These are phyloP conservation scores for Galagoides demidoff DNA, from an alignment of 2,797 vertebrate genomes.

Conservation along the genomic window DNA sequence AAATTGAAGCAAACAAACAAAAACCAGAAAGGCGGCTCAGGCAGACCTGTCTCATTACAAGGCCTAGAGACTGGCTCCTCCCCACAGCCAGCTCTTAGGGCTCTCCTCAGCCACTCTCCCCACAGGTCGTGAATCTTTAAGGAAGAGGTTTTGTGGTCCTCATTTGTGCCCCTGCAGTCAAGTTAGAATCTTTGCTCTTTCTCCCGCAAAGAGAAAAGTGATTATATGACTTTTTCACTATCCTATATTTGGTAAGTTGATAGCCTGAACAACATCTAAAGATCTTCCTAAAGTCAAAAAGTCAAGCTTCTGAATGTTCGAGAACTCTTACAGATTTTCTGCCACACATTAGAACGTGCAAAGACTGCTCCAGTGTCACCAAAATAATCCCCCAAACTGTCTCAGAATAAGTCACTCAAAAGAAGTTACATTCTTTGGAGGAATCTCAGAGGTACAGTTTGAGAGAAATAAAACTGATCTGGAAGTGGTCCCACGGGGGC, in stretches of 20 bases:
- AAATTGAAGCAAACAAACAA: neutral
- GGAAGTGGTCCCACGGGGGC: neutral
- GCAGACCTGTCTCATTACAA: neutral
- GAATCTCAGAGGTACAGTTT: neutral
- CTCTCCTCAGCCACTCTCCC: neutral
- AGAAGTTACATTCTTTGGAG: neutral
- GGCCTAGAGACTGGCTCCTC: too few relatives aligned
- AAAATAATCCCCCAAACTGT: neutral
- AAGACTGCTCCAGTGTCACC: neutral
- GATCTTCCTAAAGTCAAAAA: neutral
- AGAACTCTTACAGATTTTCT: constrained; percentile 9
- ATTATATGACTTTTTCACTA: neutral
- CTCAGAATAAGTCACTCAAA: neutral
- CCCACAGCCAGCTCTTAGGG: neutral
- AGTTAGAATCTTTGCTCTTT: neutral
- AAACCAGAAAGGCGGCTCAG: neutral
- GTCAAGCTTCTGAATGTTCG: neutral
- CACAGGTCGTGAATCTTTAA: neutral
- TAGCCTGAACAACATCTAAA: neutral
- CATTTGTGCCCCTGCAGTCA: neutral
- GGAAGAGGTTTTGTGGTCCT: neutral
- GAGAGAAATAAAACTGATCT: neutral
- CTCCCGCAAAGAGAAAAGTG: neutral
- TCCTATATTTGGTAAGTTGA: neutral
- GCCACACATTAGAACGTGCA: neutral